Evolutionary conservation across 2,113 vertebrate species (phyloP).

Genomic region (Cololabis saira): DNA sequence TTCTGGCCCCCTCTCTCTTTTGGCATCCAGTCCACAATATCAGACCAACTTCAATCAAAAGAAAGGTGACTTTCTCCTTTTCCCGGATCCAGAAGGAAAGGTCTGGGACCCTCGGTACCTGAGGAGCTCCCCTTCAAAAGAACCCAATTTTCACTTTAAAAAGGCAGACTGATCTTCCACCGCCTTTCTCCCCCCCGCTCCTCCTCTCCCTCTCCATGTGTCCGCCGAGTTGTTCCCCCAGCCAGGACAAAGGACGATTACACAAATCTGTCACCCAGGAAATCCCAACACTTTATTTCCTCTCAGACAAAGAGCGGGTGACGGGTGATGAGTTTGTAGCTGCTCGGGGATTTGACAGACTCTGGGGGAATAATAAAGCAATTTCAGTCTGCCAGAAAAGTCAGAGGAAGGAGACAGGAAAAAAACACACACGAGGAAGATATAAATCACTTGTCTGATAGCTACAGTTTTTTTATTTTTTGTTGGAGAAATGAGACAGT

Average conservation of each 20-base stretch:
- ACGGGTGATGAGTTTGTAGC: conserved; percentile 78
- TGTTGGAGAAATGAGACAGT: conserved; percentile 64
- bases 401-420: conserved; percentile 40
- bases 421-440: conserved; percentile 62
- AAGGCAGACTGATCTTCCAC: conserved; percentile 45
- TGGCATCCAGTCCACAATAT: conserved; percentile 24
- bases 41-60: conserved; percentile 13
- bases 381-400: conserved; percentile 76
- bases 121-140: conserved; percentile 63
- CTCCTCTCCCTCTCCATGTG: conserved; percentile 39
- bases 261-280: conserved; percentile 76
- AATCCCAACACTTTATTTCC: conserved; percentile 80
- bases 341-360: conserved; percentile 75
- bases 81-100: conserved; percentile 40
- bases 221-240: conserved; percentile 41
- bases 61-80: conserved; percentile 48
- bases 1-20: conserved; percentile 5
- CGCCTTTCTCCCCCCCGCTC: conserved; percentile 17
- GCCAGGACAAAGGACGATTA: conserved; percentile 69
- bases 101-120: conserved; percentile 49
- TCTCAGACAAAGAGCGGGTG: conserved; percentile 75
- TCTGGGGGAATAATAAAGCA: conserved; percentile 81
- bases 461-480: conserved; percentile 58
- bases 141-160: conserved; percentile 72
- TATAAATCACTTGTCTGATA: conserved; percentile 71